Conservation (phyloP, 2,888 invertebrate species). For the Leptinotarsa rubiginosa region DNA sequence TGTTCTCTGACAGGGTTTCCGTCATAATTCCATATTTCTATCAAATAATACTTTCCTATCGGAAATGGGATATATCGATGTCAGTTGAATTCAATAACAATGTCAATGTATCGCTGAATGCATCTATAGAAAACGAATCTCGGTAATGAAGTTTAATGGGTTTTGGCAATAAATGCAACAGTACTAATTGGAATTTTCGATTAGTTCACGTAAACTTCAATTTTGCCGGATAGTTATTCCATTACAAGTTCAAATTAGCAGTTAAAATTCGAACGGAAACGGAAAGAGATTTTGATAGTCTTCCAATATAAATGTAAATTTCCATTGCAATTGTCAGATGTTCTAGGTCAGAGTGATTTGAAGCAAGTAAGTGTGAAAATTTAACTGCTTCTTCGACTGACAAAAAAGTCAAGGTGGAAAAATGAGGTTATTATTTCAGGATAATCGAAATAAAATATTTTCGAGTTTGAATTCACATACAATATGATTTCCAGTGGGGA, state of each 20-base stretch:
- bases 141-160: constrained; percentile 6
- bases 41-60: background rate
- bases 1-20: no score
- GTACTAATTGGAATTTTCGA: background rate
- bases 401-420: no score
- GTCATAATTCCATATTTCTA: background rate
- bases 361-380: no score
- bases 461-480: no score
- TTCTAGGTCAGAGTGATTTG: no score
- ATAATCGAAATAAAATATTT: no score
- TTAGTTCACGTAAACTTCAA: constrained; percentile 1
- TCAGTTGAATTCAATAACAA: background rate
- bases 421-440: no score
- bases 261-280: background rate
- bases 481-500: no score
- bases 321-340: no score
- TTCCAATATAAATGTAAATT: no score
- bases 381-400: no score
- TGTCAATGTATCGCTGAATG: background rate
- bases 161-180: background rate
- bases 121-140: background rate
- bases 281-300: background rate
- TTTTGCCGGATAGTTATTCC: constrained; percentile 1
- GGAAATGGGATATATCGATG: background rate
- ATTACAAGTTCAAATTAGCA: background rate